These are phyloP conservation scores for Scaptomyza polygonia DNA, from an alignment of 2,888 invertebrate genomes.

Conservation along the genomic window DNA sequence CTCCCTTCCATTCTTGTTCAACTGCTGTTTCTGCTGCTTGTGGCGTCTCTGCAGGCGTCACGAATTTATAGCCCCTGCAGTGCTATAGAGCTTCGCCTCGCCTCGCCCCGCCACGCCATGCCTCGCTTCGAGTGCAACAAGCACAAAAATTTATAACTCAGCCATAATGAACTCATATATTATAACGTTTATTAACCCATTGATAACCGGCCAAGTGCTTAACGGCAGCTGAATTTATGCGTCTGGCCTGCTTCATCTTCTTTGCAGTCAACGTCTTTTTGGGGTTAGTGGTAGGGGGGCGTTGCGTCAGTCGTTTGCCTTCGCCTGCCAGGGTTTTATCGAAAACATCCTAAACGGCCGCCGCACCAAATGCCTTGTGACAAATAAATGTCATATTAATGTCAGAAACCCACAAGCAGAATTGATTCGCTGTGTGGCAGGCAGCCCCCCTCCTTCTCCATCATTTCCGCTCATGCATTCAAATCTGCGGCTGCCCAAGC, in stretches of 20 bases:
- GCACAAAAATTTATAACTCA: slow-evolving; percentile 74
- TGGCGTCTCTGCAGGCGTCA: slow-evolving; percentile 54
- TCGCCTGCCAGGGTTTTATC: slow-evolving; percentile 58
- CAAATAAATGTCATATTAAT: slow-evolving; percentile 80
- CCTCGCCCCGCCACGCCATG: not conserved
- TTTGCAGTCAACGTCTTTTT: not conserved
- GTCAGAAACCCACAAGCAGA: slow-evolving; percentile 69
- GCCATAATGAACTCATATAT: slow-evolving; percentile 79
- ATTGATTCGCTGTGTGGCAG: slow-evolving; percentile 65
- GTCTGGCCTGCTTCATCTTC: slow-evolving; percentile 54
- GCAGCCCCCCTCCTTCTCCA: not conserved
- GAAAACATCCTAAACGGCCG: slow-evolving; percentile 53
- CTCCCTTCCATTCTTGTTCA: not conserved
- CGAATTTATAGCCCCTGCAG: slow-evolving; percentile 77
- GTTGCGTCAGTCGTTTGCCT: slow-evolving; percentile 4
- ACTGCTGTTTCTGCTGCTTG: slow-evolving; percentile 4
- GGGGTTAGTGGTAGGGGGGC: not conserved
- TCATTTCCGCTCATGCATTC: slow-evolving; percentile 30
- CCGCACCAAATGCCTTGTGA: slow-evolving; percentile 64
- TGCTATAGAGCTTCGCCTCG: slow-evolving; percentile 38
- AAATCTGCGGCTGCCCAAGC: slow-evolving; percentile 39
- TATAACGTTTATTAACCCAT: slow-evolving; percentile 78
- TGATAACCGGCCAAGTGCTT: slow-evolving; percentile 75
- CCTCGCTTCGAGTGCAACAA: slow-evolving; percentile 61
- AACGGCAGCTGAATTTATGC: slow-evolving; percentile 68